Percentiles rank a stretch among this genome's conserved stretches.
phyloP scores from a whole-genome alignment of 2,888 invertebrate genomes.

The Spialia ferax region DNA sequence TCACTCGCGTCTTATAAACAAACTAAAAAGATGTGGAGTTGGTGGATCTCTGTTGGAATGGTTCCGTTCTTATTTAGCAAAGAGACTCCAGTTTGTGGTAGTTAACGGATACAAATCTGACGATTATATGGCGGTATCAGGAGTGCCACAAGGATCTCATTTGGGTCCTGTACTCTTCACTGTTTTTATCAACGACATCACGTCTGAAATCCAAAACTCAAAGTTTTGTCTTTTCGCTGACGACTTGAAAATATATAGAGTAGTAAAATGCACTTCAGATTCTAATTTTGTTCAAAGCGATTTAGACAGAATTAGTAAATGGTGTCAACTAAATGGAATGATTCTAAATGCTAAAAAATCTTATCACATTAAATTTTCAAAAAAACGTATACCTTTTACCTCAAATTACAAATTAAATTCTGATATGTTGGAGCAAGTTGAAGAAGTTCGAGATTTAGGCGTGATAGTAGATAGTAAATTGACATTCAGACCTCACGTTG shows the following conservation, averaged over 20 bases:
- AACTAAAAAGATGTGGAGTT: conserved; percentile 32
- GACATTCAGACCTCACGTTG: conserved; percentile 40
- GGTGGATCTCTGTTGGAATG: conserved; percentile 35
- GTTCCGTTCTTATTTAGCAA: conserved; percentile 39
- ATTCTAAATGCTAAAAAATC: conserved; percentile 39
- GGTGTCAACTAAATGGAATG: conserved; percentile 43
- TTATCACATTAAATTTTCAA: conserved; percentile 40
- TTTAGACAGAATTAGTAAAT: conserved; percentile 34
- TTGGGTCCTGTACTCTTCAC: conserved; percentile 42
- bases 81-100: conserved; percentile 36
- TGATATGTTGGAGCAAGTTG: conserved; percentile 27
- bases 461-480: conserved; percentile 40
- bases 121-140: conserved; percentile 31
- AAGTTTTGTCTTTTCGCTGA: conserved; percentile 44
- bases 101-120: conserved; percentile 38
- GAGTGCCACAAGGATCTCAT: conserved; percentile 44
- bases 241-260: conserved; percentile 43
- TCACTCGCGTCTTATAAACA: conserved; percentile 22
- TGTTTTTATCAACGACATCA: conserved; percentile 40
- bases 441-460: conserved; percentile 39
- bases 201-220: conserved; percentile 18
- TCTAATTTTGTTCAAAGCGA: conserved; percentile 33
- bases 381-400: conserved; percentile 25
- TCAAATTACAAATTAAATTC: conserved; percentile 28
- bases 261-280: conserved; percentile 20